Percentiles rank a stretch among this genome's conserved stretches.
Conservation (phyloP, 2,797 vertebrate genomes). For the Gallinago solitaria region DNA sequence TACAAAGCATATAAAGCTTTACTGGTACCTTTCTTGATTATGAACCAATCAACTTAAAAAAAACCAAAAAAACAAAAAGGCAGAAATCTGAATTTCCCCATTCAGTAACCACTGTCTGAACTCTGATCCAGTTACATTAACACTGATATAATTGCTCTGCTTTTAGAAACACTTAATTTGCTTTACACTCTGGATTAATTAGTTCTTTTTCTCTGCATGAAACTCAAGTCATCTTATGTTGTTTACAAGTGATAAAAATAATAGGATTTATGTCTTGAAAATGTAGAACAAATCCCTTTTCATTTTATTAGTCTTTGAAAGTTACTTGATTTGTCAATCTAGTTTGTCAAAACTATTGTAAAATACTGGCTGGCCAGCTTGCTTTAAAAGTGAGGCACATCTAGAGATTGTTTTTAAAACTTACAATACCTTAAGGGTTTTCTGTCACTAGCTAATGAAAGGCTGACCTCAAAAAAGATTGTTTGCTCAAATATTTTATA, state of each 20-base stretch:
- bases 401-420: background rate
- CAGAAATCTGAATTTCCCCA: background rate
- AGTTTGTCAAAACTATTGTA: background rate
- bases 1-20: background rate
- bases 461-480: background rate
- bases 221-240: background rate
- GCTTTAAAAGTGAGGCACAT: background rate
- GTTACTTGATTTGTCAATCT: background rate
- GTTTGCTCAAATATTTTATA: background rate
- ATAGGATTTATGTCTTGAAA: background rate
- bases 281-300: background rate
- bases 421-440: background rate
- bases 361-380: background rate
- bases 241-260: background rate
- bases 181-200: background rate
- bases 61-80: too few relatives aligned
- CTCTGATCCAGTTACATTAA: background rate
- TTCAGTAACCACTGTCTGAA: background rate
- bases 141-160: background rate
- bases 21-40: background rate
- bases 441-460: background rate
- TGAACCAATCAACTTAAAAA: background rate
- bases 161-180: slow-evolving; percentile 8
- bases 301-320: background rate
- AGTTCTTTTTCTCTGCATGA: background rate